These are phyloP conservation scores for Drosophila anceps DNA, from an alignment of 2,888 invertebrate genomes.

Conservation along the genomic window DNA sequence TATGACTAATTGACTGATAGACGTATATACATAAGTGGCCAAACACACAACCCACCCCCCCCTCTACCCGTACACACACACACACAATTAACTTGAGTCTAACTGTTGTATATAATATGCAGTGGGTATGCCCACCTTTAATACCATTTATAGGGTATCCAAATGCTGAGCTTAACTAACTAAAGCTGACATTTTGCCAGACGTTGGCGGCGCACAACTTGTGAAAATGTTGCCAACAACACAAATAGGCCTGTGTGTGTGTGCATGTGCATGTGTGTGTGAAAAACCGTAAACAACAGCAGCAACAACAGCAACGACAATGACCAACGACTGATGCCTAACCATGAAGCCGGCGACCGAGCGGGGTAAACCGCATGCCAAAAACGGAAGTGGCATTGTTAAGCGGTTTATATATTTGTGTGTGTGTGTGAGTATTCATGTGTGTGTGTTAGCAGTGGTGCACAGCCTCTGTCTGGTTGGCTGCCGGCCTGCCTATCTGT, in stretches of 20 bases:
- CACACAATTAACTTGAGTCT: neutral
- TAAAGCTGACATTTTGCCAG: constrained; percentile 45
- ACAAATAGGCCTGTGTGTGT: constrained; percentile 11
- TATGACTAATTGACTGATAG: no score
- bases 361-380: constrained; percentile 78
- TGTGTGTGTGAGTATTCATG: constrained; percentile 35
- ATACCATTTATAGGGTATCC: constrained; percentile 20
- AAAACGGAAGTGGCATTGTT: constrained; percentile 81
- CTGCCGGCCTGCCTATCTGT: constrained; percentile 22
- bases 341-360: constrained; percentile 60
- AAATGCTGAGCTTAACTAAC: constrained; percentile 36
- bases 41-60: no score
- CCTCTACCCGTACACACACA: no score
- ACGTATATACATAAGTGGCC: no score
- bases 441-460: constrained; percentile 17
- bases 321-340: constrained; percentile 63
- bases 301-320: constrained; percentile 43
- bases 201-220: constrained; percentile 37
- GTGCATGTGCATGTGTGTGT: constrained; percentile 25
- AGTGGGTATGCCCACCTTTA: neutral
- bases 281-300: constrained; percentile 64
- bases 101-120: neutral
- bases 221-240: constrained; percentile 52
- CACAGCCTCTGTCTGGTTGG: constrained; percentile 44
- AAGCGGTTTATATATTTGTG: constrained; percentile 72